Percentiles rank a stretch among this genome's conserved stretches.
These are phyloP conservation scores for Formica aserva DNA, from an alignment of 2,888 invertebrate species.

Conservation along the genomic window DNA sequence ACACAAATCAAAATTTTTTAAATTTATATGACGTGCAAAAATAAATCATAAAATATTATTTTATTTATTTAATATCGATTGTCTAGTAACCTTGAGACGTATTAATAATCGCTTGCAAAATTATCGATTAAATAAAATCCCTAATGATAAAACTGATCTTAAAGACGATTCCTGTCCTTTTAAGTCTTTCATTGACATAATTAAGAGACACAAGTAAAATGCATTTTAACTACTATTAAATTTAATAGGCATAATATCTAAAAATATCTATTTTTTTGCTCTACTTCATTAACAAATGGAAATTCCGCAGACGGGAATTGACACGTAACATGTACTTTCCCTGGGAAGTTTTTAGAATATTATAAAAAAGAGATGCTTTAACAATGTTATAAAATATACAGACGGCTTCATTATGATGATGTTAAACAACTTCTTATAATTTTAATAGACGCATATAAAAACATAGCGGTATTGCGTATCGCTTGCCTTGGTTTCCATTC, in stretches of 20 bases:
- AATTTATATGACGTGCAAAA: background rate
- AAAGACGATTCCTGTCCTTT: slow-evolving; percentile 16
- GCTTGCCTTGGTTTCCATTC: slow-evolving; percentile 4
- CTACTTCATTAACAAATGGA: slow-evolving; percentile 15
- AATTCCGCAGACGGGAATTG: background rate
- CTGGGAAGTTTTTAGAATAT: slow-evolving; percentile 52
- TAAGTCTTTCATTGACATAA: slow-evolving; percentile 42
- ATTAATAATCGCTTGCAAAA: background rate
- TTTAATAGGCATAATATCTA: slow-evolving; percentile 11
- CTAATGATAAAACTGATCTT: background rate
- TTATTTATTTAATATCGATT: background rate
- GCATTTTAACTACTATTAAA: slow-evolving; percentile 20
- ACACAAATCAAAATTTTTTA: background rate
- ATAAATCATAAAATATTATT: background rate
- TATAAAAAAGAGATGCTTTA: slow-evolving; percentile 50
- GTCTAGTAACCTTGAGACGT: background rate
- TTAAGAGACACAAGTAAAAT: slow-evolving; percentile 41
- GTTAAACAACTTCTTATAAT: background rate
- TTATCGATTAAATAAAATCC: background rate
- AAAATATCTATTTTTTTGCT: slow-evolving; percentile 12
- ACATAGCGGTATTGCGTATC: slow-evolving; percentile 1
- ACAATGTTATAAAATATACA: background rate
- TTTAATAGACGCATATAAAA: background rate
- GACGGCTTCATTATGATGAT: background rate
- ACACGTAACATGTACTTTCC: slow-evolving; percentile 58